phyloP scores from a whole-genome alignment of 2,113 vertebrate species.

The Hylia prasina region DNA sequence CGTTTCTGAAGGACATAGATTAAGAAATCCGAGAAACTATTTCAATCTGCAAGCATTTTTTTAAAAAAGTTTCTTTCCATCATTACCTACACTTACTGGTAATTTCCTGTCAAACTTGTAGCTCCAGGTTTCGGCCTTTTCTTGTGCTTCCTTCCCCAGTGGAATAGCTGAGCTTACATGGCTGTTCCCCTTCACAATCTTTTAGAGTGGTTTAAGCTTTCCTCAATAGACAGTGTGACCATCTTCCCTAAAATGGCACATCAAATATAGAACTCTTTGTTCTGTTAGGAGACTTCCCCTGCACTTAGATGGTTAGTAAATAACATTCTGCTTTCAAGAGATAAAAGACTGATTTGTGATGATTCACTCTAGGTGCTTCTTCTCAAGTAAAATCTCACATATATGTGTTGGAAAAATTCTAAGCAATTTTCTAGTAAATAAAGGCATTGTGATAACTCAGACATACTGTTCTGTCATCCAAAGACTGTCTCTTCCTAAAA shows the following conservation, averaged over 20 bases:
- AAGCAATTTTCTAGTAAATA: not conserved
- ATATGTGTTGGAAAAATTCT: not conserved
- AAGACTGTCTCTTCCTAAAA: not conserved
- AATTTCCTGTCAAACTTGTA: not conserved
- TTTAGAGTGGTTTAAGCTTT: not conserved
- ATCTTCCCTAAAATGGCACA: not conserved
- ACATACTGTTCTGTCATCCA: not conserved
- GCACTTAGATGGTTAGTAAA: not conserved
- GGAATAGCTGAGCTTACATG: not conserved
- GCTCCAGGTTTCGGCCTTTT: not conserved
- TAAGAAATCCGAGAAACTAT: not conserved
- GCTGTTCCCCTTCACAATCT: not conserved
- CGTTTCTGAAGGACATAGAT: not conserved
- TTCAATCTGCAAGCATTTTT: not conserved
- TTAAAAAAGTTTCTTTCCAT: not conserved
- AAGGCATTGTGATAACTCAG: not conserved
- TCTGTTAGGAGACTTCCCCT: not conserved
- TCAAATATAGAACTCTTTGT: not conserved
- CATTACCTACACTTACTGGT: not conserved
- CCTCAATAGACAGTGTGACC: not conserved
- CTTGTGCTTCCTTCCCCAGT: not conserved
- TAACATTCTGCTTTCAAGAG: not conserved
- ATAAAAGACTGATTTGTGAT: not conserved
- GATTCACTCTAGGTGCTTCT: not conserved
- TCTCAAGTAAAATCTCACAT: not conserved